phyloP scores from a whole-genome alignment of 2,888 invertebrate genomes.

The Leptopilina drosophilae region DNA sequence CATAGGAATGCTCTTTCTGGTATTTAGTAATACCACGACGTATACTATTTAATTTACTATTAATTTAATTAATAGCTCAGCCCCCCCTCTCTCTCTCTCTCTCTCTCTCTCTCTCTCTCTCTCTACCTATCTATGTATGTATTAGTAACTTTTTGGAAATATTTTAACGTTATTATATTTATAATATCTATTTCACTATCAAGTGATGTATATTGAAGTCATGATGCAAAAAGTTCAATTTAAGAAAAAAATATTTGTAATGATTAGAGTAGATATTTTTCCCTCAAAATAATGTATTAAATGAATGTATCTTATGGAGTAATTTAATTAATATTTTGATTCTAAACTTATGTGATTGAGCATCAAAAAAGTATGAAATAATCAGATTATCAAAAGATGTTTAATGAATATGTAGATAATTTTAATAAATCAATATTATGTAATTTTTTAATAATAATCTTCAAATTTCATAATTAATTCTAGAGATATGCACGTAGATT shows the following conservation, averaged over 20 bases:
- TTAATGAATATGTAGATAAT: constrained; percentile 10
- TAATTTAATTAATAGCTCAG: constrained; percentile 13
- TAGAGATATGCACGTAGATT: constrained; percentile 36
- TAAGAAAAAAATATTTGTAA: not conserved
- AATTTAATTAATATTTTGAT: not conserved
- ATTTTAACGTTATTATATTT: constrained; percentile 22
- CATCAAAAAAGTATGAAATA: not conserved
- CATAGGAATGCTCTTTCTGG: constrained; percentile 57
- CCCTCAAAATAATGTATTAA: not conserved
- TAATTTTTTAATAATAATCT: constrained; percentile 13
- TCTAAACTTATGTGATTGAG: not conserved
- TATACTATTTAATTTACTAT: constrained; percentile 34
- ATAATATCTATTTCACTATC: constrained; percentile 26
- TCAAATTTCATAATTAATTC: constrained; percentile 11
- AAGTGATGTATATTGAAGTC: constrained; percentile 10
- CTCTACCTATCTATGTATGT: no score
- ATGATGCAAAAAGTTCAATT: constrained; percentile 14
- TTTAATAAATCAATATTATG: not conserved
- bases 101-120: not conserved
- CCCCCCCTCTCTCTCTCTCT: not conserved
- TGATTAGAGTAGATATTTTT: not conserved
- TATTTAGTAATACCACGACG: constrained; percentile 44
- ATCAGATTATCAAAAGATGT: constrained; percentile 1
- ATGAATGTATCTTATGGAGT: not conserved
- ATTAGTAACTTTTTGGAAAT: constrained; percentile 23